Evolutionary conservation across 2,797 vertebrate genomes (phyloP), one percentile per base, ranked within the genome.

Genomic region (Poliocrania exsul): DNA sequence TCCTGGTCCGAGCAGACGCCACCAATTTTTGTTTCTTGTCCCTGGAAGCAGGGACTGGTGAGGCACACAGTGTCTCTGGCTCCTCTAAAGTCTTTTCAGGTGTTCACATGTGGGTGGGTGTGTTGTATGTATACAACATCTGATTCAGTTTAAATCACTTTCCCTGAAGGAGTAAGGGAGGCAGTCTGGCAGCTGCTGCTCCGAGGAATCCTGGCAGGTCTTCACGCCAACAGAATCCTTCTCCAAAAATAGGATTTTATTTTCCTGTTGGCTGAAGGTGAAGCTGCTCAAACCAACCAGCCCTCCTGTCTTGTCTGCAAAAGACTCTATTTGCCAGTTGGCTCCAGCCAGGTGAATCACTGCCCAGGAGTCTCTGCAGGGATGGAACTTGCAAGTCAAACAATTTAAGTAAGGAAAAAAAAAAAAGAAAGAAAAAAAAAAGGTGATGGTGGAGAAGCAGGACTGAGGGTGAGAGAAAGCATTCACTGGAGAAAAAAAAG

Each of bases 211-310:
- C 96, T 97, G 95, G 94, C 93, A 82, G 71, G 37, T 84, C 92
- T 79, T 93, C 78, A 66, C 47, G 96, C 96, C 95, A 88, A 88
- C 95, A 97, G 89, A 97, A 95, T 95, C 91, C 73, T 96, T 90
- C 95, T 97, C 97, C 96, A 97, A 97, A 98, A 98, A 98, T 97
- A 97, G 97, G 96, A 97, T 96, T 98, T 97, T 94, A 96, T 97
- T 97, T 97, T 97, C 96, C 97, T 97, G 96, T 97, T 97, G 98
- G 97, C 97, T 95, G 94, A 88, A 87, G 84, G 90, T 92, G 86
- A 94, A 80, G 38, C 88, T 93, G 95, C 91, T 96, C 85, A 65
- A 97, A 96, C 89, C 89, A 96, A 96, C 83, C 92, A 88, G 69
- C 89, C 79, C 96, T 97, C 96, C 85, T 92, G 94, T 95, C 95